These are phyloP conservation scores for Mercenaria mercenaria DNA, from an alignment of 1,140 invertebrate species.

Conservation along the genomic window DNA sequence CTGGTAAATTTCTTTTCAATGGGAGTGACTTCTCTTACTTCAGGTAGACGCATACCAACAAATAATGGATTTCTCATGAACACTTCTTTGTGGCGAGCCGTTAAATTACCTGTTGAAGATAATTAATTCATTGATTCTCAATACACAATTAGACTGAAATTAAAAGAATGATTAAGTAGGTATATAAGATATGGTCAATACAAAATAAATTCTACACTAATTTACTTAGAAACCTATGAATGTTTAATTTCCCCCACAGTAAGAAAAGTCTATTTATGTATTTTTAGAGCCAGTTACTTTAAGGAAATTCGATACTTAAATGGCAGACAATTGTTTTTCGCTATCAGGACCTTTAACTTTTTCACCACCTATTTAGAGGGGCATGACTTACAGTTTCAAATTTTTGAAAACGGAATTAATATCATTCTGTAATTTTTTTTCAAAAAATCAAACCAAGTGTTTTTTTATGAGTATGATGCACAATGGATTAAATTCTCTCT, in stretches of 20 bases:
- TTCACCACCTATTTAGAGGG: too few species aligned
- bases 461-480: too few species aligned
- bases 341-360: too few species aligned
- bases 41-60: slow-evolving; percentile 86
- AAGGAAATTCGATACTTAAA: too few species aligned
- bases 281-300: too few species aligned
- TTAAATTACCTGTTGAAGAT: slow-evolving; percentile 84
- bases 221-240: slow-evolving; percentile 2
- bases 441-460: too few species aligned
- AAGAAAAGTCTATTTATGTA: too few species aligned
- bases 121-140: slow-evolving; percentile 39
- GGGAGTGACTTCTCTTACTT: slow-evolving; percentile 83
- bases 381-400: too few species aligned
- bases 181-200: background rate
- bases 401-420: too few species aligned
- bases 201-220: background rate
- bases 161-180: slow-evolving; percentile 12
- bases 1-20: slow-evolving; percentile 87
- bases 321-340: too few species aligned
- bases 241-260: background rate
- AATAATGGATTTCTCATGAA: slow-evolving; percentile 88
- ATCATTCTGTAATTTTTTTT: too few species aligned
- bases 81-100: slow-evolving; percentile 89
- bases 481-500: too few species aligned
- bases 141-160: background rate